Base-by-base conservation (phyloP, 2,113 vertebrate genomes). In the Peucedramus taeniatus region DNA sequence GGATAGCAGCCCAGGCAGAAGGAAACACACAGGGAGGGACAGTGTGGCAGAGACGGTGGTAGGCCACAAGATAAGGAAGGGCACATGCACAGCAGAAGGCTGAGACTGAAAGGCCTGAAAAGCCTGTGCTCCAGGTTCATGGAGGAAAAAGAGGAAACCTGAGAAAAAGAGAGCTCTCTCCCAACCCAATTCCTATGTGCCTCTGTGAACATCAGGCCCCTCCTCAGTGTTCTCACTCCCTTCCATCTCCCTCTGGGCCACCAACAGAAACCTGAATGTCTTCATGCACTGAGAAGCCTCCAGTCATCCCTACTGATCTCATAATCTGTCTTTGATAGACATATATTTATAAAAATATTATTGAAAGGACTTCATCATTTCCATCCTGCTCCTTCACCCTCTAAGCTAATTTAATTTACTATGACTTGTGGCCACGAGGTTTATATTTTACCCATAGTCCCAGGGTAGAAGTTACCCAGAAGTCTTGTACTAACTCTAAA, bases 1-100 rank as follows among this genome's bases (percentile, higher is more conserved):
- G 56, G 54, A 35, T 10, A 44, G n/a, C 40, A 78, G 19, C 19
- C 24, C 40, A 74, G 70, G 60, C 28, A 82, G 56, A 66, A 82
- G 12, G 13, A 22, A 49, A 44, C 0, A 0, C 0, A 1, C 5
- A 69, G 40, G 7, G 84, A 69, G 12, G 27, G 15, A 47, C 23
- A 50, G 6, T 27, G 23, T 31, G 17, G 21, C 16, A 44, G 28
- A 11, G 28, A 5, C 75, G 20, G 45, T 49, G 35, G 11, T 31
- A 57, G 20, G 39, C 10, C 50, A 59, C 10, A 6, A 37, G 27
- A 21, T 31, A 59, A 61, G 13, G 50, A 78, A 61, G 42, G 49
- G 10, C n/a, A 11, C 37, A 9, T 11, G 30, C 3, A 42, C 9
- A 56, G 24, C 15, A 10, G 13, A 40, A 68, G 22, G 7, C 21